Evolutionary conservation across 2,113 vertebrate genomes (phyloP).

Genomic region (Nothoprocta perdicaria): DNA sequence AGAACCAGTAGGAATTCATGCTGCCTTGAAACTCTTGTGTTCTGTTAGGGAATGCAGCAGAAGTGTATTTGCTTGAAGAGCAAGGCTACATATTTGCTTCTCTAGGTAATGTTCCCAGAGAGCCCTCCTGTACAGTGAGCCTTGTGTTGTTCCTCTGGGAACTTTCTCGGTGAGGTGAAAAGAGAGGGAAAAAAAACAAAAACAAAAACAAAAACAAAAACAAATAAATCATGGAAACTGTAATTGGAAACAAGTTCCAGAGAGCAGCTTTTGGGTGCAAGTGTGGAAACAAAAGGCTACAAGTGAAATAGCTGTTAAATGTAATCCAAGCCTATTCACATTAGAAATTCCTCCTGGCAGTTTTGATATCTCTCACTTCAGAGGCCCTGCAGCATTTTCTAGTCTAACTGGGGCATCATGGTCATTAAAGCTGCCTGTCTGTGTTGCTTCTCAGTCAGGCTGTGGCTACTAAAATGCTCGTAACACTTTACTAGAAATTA

Average conservation of each 20-base stretch:
- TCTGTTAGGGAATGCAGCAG: background rate
- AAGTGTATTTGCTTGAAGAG: background rate
- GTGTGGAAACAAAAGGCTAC: background rate
- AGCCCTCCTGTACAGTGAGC: background rate
- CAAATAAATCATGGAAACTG: rapidly evolving
- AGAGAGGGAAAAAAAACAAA: background rate
- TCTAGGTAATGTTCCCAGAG: background rate
- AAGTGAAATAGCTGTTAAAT: background rate
- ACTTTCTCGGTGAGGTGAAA: background rate
- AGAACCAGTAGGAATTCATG: background rate
- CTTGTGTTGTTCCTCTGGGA: background rate
- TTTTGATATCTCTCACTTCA: background rate
- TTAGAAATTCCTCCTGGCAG: background rate
- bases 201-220: background rate
- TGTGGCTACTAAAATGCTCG: background rate
- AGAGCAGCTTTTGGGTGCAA: background rate
- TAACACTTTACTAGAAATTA: background rate
- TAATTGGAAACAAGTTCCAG: background rate
- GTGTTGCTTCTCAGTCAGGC: background rate
- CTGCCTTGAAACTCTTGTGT: background rate
- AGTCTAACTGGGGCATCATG: background rate
- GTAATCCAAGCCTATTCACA: background rate
- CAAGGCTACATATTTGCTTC: background rate
- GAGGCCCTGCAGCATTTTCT: background rate
- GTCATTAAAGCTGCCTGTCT: background rate